Evolutionary conservation across 2,888 invertebrate species (phyloP), one percentile per base, ranked within the genome.

Genomic region (Hyppa rectilinea): DNA sequence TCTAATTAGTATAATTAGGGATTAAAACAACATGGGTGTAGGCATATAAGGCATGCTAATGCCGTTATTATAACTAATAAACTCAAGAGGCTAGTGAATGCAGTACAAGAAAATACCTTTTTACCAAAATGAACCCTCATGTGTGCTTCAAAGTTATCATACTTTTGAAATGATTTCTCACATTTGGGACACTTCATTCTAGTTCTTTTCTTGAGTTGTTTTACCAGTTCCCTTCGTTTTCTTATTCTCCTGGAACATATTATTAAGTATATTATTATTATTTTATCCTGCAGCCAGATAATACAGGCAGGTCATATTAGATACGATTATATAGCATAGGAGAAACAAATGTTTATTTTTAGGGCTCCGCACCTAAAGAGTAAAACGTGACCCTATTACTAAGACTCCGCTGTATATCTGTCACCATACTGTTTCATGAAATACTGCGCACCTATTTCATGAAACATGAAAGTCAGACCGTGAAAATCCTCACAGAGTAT

Each of bases 111-210:
- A 64, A 62, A 49, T 88, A 96, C 96, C 94, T 95, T 95, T 89
- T 95, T 94, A 38, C 96, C 96, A 88, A 96, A 96, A 88, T 96
- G 96, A 80, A 89, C 93, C 83, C 96, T 90, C 93, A 96, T 91
- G 63, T 96, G 96, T 0, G 95, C 96, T 88, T 96, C 96, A 78
- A 96, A 92, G 69, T 95, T 96, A 74, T 96, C 96, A 81, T 96
- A 96, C 78, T 96, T 96, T 71, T 94, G 94, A 75, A 96, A 96
- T 63, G 92, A 92, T 84, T 93, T 95, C 20, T 94, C 93, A 80
- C 96, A 96, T 84, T 95, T 96, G 40, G 93, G 92, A 76, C 96
- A 96, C 86, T 96, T 95, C 91, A 96, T 93, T 78, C 93, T 87
- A 5, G 84, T 87, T 87, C 90, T 84, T 83, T 91, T 88, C 81